Evolutionary conservation across 2,888 invertebrate genomes (phyloP), one percentile per base, ranked within the genome.

Genomic region (Bibio marci): DNA sequence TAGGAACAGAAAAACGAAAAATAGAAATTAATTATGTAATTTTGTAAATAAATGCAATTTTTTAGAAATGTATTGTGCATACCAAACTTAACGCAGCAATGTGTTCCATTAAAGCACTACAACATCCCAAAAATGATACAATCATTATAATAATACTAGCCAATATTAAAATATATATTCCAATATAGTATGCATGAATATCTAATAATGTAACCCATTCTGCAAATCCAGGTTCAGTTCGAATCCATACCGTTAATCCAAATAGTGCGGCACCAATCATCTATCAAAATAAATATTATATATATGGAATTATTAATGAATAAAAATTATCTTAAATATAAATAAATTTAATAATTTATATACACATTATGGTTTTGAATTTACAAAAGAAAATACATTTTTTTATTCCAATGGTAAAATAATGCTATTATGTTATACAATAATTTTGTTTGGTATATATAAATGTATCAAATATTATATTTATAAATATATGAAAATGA

Each of bases 31-130:
- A n/a, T n/a, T n/a, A n/a, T n/a, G n/a, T 43, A 44, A 45, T 46
- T 32, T n/a, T n/a, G n/a, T n/a, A n/a, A n/a, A n/a, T n/a, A 27
- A 32, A 38, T n/a, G 30, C 8, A 30, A n/a, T 30, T 30, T n/a
- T 8, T n/a, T 30, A 14, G 13, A n/a, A 5, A 30, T 30, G 30
- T 13, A 30, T 14, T 30, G 14, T 5, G 11, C 78, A 75, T 66
- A 88, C 88, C 41, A 70, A 64, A 40, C 71, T 69, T 3, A 90
- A 63, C 2, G 80, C 69, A 39, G 70, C 40, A 0, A 71, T 64
- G 49, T 77, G 78, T 57, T 86, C 85, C 68, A 80, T 77, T 7
- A 86, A 63, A 0, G 85, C 79, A n/a, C 81, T 78, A 2, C 80
- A 72, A 50, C 88, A 88, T 26, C 88, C 87, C 36, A 86, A 58